A percentile compares a stretch with the other conserved stretches of the same genome.
Conservation (phyloP, 2,113 vertebrate species). For the Tapirus terrestris region DNA sequence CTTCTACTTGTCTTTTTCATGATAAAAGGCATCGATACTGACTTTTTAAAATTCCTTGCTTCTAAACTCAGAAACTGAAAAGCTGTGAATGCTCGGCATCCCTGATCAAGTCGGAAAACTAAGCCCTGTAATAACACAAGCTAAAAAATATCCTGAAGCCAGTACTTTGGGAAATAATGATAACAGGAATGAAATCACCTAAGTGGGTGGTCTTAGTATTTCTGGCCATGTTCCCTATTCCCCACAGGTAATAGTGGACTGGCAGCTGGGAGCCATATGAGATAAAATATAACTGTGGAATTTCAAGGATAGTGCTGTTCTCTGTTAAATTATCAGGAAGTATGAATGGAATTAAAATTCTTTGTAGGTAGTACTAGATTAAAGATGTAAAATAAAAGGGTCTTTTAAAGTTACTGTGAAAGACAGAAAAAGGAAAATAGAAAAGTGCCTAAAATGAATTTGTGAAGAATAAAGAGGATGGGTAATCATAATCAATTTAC, state of each 20-base stretch:
- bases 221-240: background rate
- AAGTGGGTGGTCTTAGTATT: background rate
- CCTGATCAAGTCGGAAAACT: constrained; percentile 37
- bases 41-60: constrained; percentile 30
- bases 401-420: background rate
- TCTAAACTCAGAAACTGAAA: constrained; percentile 58
- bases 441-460: background rate
- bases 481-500: background rate
- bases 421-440: background rate
- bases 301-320: background rate
- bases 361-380: background rate
- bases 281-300: background rate
- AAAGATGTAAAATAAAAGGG: background rate
- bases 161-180: constrained; percentile 27
- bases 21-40: background rate
- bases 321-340: background rate
- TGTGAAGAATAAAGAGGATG: background rate
- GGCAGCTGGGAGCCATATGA: background rate
- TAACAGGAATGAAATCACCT: background rate
- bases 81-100: constrained; percentile 33
- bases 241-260: background rate
- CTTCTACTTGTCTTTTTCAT: constrained; percentile 46
- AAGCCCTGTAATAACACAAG: background rate
- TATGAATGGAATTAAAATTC: background rate
- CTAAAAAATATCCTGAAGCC: background rate